Percentiles rank a stretch among this genome's conserved stretches.
Evolutionary conservation across 1,140 invertebrate genomes (phyloP).

Genomic region (Zophobas atratus): DNA sequence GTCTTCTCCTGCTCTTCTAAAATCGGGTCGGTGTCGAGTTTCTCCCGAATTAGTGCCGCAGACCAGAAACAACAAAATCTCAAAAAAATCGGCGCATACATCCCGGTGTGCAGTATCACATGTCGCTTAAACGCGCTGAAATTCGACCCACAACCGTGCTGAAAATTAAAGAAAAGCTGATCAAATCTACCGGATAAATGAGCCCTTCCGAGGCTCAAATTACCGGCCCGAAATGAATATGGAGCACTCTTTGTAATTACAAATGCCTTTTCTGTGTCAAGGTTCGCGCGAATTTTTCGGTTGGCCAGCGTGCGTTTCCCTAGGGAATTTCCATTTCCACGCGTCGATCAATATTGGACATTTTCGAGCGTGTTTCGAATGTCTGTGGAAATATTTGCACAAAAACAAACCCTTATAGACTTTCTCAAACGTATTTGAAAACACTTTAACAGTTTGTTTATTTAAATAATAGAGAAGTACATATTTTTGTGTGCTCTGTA

Average conservation of each 20-base stretch:
- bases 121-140: constrained; percentile 54
- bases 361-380: constrained; percentile 1
- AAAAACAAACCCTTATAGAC: constrained; percentile 59
- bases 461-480: constrained; percentile 66
- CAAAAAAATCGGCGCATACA: constrained; percentile 24
- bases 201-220: constrained; percentile 60
- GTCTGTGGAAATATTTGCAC: constrained; percentile 59
- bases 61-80: constrained; percentile 26
- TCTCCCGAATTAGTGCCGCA: constrained; percentile 4
- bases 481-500: constrained; percentile 64
- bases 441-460: constrained; percentile 66
- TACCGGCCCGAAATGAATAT: constrained; percentile 63
- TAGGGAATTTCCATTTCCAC: background rate
- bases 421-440: constrained; percentile 64
- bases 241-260: constrained; percentile 61
- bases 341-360: constrained; percentile 6
- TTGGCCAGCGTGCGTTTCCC: background rate
- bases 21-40: background rate
- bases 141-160: constrained; percentile 52
- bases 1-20: no score
- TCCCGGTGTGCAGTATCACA: constrained; percentile 51
- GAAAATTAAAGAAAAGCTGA: constrained; percentile 66
- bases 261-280: constrained; percentile 52
- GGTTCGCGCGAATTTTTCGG: background rate
- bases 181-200: constrained; percentile 66